Evolutionary conservation across 2,797 vertebrate species (phyloP), one percentile per base, ranked within the genome.

Genomic region (Taenioides sp.): DNA sequence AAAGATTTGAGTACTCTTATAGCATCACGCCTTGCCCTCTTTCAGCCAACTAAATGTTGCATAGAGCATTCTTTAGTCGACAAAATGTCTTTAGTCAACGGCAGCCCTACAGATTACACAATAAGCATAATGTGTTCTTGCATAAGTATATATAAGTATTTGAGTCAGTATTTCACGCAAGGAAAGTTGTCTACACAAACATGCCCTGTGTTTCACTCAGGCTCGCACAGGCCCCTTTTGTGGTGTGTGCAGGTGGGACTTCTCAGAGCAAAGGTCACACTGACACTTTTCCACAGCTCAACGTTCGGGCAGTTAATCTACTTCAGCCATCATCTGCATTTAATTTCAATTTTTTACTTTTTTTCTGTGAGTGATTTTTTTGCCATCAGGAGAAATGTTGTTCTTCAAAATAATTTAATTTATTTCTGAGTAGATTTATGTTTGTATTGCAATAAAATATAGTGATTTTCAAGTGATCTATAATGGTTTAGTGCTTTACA

Each of bases 351-450:
- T 90, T 87, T 77, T 81, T 62, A 76, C 43, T 84, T 81, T 70
- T 77, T 70, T 72, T 81, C 89, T 16, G 14, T 87, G 90, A 91
- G 88, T 88, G 91, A 89, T 87, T 81, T 87, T 81, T 77, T 59
- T 86, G 79, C 66, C 80, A 85, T 83, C 83, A 79, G 76, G 80
- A 80, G 80, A 89, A 76, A 85, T 82, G 70, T 72, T 86, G 82
- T 73, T 84, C 76, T 84, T 65, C 78, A 74, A 80, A 82, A 76
- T 86, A 71, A 75, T 74, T 84, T n/a, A n/a, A 83, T 69, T 65
- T 0, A 70, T 70, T 83, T 55, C 75, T 43, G 17, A 23, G 75
- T 55, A 70, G 69, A 80, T 84, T 79, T 77, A 20, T 71, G 77
- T 63, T 62, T 81, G 68, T 70, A 6, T 40, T 72, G 57, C 74